Conservation (phyloP, 2,113 vertebrate species). For the Mus pahari region DNA sequence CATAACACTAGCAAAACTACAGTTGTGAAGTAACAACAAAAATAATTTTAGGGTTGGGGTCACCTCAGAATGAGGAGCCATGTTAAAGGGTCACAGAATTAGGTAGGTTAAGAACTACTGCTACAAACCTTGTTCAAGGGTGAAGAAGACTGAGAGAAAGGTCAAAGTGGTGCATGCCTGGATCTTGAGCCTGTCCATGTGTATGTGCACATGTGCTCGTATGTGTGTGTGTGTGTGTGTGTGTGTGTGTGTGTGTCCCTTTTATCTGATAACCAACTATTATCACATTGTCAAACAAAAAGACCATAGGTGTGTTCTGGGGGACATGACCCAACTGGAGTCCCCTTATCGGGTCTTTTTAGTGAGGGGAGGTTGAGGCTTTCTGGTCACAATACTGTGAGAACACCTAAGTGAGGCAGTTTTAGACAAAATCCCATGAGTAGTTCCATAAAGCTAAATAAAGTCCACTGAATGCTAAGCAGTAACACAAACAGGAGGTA, state of each 20-base stretch:
- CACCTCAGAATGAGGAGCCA: background rate
- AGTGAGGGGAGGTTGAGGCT: background rate
- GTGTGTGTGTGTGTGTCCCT: background rate
- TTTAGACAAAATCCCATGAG: background rate
- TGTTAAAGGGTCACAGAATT: background rate
- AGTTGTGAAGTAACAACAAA: background rate
- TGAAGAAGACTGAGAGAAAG: background rate
- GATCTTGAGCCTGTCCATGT: background rate
- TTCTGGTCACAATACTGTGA: background rate
- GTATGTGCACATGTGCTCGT: background rate
- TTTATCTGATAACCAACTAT: conserved; percentile 8
- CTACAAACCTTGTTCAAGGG: background rate
- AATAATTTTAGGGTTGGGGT: background rate
- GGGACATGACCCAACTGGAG: background rate
- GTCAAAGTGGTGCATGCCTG: background rate
- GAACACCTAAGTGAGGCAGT: background rate
- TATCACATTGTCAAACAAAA: background rate
- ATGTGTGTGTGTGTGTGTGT: background rate
- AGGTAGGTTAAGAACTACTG: background rate
- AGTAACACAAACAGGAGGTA: background rate
- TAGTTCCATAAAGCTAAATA: background rate
- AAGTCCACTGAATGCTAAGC: background rate
- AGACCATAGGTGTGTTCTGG: background rate
- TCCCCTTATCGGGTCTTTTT: background rate
- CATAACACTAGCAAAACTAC: background rate